Evolutionary conservation across 2,888 invertebrate species (phyloP), one percentile per base, ranked within the genome.

Genomic region (Metallyticus violacea): DNA sequence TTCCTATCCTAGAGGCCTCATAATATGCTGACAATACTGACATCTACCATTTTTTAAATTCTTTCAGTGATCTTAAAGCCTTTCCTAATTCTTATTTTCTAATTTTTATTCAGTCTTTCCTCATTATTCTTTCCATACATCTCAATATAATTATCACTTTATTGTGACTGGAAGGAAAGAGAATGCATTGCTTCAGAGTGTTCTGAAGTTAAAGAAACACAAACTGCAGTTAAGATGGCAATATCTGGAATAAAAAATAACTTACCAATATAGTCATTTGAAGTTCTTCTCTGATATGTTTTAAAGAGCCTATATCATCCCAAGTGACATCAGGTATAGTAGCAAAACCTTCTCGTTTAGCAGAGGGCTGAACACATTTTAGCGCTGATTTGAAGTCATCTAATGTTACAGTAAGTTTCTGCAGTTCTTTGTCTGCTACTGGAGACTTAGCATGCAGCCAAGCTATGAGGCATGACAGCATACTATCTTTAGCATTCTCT

Each of bases 241-340:
- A 29, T 29, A 27, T 28, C 3, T 27, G 6, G 6, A 26, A 25
- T 9, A 6, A 5, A 1, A 27, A 15, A 28, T 81, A 84, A 90
- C 91, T 92, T 91, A 95, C 95, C 92, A 99, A 92, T 88, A 99
- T 98, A 80, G 98, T 96, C 92, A 98, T 93, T 91, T 98, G 96
- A 76, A 99, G 93, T 90, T 99, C 98, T 90, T 97, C 96, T 85
- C 99, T 94, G 80, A 99, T 96, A 90, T 97, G 95, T 85, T 94
- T 94, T 85, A 99, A 92, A 0, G 99, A 99, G 0, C 99, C 99
- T 89, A 99, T 95, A 93, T 99, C 98, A 77, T 97, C 95, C 99
- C 99, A 99, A 1, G 97, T 97, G 0, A 98, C 97, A 93, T 98
- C 98, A 2, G 99, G 99, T 22, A 99, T 98, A 0, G 99, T 99